Conservation (phyloP, 2,888 invertebrate species). For the Drosophila testacea region DNA sequence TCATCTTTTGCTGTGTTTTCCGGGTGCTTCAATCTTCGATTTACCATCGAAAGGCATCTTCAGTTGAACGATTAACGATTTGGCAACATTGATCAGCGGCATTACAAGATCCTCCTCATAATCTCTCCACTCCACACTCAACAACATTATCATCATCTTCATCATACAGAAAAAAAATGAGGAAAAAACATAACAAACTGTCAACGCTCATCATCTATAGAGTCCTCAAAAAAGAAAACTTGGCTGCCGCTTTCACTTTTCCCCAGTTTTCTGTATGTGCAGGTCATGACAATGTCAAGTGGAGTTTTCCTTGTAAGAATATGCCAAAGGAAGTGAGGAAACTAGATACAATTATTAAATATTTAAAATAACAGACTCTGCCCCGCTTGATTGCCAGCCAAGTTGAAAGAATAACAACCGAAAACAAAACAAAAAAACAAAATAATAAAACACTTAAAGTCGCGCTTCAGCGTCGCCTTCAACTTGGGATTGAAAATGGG, state of each 20-base stretch:
- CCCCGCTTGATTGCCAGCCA: slow-evolving; percentile 21
- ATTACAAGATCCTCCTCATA: slow-evolving; percentile 28
- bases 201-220: slow-evolving; percentile 57
- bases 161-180: not conserved
- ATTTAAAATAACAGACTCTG: slow-evolving; percentile 72
- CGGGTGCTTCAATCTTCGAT: slow-evolving; percentile 60
- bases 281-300: slow-evolving; percentile 71
- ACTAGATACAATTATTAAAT: slow-evolving; percentile 80
- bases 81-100: slow-evolving; percentile 36
- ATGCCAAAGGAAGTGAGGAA: slow-evolving; percentile 64
- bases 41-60: slow-evolving; percentile 58
- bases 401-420: slow-evolving; percentile 31
- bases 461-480: slow-evolving; percentile 64
- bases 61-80: slow-evolving; percentile 54
- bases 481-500: slow-evolving; percentile 6
- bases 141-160: not conserved
- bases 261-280: slow-evolving; percentile 34
- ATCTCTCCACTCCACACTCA: slow-evolving; percentile 2
- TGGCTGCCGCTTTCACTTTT: slow-evolving; percentile 69
- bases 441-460: slow-evolving; percentile 62
- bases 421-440: slow-evolving; percentile 1
- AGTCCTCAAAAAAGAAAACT: slow-evolving; percentile 6
- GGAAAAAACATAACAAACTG: slow-evolving; percentile 37
- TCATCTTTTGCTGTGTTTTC: slow-evolving; percentile 44
- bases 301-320: slow-evolving; percentile 70